These are phyloP conservation scores for Lordiphosa collinella DNA, from an alignment of 1,140 invertebrate genomes.

Conservation along the genomic window DNA sequence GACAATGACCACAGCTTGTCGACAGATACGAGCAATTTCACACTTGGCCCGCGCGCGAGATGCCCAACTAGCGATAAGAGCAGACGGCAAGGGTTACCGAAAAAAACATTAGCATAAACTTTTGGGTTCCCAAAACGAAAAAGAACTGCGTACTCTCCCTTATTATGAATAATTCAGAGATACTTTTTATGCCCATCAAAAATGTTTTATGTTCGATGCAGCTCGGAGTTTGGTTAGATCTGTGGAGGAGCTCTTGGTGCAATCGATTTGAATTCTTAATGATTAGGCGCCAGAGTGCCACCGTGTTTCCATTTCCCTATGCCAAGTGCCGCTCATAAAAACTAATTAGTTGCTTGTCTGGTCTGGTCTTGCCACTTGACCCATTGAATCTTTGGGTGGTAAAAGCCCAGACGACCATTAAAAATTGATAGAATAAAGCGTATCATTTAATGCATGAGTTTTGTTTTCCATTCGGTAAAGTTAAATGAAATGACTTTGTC, in stretches of 20 bases:
- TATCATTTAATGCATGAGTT: slow-evolving; percentile 46
- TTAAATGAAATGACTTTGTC: slow-evolving; percentile 68
- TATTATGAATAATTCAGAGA: slow-evolving; percentile 72
- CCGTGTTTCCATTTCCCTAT: slow-evolving; percentile 27
- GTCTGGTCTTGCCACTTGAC: slow-evolving; percentile 27
- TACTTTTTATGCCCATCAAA: slow-evolving; percentile 72
- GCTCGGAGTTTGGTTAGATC: slow-evolving; percentile 14
- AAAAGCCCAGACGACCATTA: slow-evolving; percentile 61
- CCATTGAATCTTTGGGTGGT: slow-evolving; percentile 54
- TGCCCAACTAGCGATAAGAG: slow-evolving; percentile 59
- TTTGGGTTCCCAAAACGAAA: slow-evolving; percentile 37
- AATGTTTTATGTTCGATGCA: slow-evolving; percentile 68
- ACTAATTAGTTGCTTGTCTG: slow-evolving; percentile 70
- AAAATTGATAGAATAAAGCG: slow-evolving; percentile 63
- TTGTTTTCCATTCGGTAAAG: slow-evolving; percentile 10
- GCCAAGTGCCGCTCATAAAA: slow-evolving; percentile 62
- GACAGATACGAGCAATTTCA: slow-evolving; percentile 79
- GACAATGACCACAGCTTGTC: slow-evolving; percentile 76
- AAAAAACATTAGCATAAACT: slow-evolving; percentile 61
- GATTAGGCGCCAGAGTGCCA: slow-evolving; percentile 76
- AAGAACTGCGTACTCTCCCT: slow-evolving; percentile 21
- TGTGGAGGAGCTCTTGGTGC: slow-evolving; percentile 24
- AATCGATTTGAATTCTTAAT: slow-evolving; percentile 79
- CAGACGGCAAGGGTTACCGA: slow-evolving; percentile 12
- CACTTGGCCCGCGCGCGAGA: slow-evolving; percentile 55